Percentiles rank a stretch among this genome's conserved stretches.
Evolutionary conservation across 2,113 vertebrate genomes (phyloP).

Genomic region (Ciconia boyciana): DNA sequence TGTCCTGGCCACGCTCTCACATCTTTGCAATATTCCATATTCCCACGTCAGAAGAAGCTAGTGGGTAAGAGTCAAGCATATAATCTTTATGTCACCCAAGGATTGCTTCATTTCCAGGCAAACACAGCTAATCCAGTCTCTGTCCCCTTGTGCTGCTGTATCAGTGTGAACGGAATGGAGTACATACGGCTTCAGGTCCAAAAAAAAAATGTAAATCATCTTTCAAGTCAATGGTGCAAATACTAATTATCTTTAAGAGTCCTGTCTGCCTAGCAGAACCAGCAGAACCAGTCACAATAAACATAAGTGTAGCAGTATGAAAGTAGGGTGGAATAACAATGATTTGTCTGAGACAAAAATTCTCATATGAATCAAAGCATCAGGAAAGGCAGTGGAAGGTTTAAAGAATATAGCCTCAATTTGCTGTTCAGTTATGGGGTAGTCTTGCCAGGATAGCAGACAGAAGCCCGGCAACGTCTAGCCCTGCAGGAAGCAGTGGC

Average conservation of each 20-base stretch:
- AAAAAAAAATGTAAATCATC: neutral
- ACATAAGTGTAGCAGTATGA: neutral
- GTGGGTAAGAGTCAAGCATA: neutral
- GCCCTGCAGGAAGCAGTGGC: neutral
- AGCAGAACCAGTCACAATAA: slow-evolving; percentile 26
- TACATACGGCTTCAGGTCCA: neutral
- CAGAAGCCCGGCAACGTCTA: neutral
- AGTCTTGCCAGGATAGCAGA: neutral
- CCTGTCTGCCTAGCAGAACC: slow-evolving; percentile 13
- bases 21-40: neutral
- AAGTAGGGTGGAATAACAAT: neutral
- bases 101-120: neutral
- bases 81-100: neutral
- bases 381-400: neutral
- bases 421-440: neutral
- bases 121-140: neutral
- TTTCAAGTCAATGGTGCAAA: neutral
- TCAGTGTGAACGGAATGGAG: neutral
- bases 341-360: neutral
- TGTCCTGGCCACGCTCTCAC: rapidly evolving
- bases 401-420: neutral
- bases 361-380: neutral
- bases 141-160: neutral
- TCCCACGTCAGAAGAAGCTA: neutral
- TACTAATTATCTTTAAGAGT: slow-evolving; percentile 10